Evolutionary conservation across 2,888 invertebrate genomes (phyloP).

Genomic region (Myopa tessellatipennis): DNA sequence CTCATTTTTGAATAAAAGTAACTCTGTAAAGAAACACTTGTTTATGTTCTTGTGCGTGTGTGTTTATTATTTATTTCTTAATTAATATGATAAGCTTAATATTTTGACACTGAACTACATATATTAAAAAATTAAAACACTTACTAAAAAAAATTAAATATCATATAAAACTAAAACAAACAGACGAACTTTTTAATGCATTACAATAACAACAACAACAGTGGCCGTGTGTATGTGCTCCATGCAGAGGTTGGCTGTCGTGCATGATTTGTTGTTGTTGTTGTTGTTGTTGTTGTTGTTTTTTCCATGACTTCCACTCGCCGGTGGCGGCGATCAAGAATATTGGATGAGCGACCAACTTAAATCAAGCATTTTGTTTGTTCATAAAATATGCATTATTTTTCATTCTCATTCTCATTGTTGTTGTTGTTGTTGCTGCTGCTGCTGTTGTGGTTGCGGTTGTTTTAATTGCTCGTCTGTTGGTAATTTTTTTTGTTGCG

Average conservation of each 20-base stretch:
- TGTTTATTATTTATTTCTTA: background rate
- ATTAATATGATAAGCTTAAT: background rate
- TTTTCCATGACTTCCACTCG: background rate
- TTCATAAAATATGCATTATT: constrained; percentile 1
- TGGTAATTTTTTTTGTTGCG: background rate
- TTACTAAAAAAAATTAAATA: background rate
- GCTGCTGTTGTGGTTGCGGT: background rate
- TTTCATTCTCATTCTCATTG: background rate
- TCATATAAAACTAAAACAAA: background rate
- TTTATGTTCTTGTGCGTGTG: background rate
- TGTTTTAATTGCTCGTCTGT: background rate
- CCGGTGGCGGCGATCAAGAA: background rate
- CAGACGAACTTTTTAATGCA: background rate
- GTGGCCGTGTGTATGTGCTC: background rate
- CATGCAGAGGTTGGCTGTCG: background rate
- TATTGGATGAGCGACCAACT: no score
- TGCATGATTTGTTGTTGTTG: background rate
- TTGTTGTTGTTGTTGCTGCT: background rate
- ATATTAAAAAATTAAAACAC: background rate
- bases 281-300: background rate
- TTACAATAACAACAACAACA: constrained; percentile 6
- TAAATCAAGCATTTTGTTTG: background rate
- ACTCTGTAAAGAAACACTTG: no score
- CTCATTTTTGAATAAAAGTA: background rate
- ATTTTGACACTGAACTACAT: constrained; percentile 14